These are phyloP conservation scores for Gortyna flavago DNA, from an alignment of 2,888 invertebrate species.

Conservation along the genomic window DNA sequence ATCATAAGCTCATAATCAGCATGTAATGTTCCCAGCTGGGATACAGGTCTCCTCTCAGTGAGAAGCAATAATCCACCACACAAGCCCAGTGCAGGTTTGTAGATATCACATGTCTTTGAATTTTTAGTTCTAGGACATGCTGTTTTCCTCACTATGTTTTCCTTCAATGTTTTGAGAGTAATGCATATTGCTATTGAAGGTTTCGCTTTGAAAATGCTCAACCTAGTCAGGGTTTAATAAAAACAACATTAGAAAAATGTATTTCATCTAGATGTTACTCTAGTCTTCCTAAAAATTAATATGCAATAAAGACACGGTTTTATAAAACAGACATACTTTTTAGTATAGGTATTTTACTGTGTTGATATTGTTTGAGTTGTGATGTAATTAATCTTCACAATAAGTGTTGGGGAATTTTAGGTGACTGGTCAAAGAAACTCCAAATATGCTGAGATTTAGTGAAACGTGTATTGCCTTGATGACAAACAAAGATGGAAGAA, in stretches of 20 bases:
- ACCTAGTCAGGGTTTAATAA: neutral
- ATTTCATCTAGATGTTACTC: neutral
- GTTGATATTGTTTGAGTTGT: neutral
- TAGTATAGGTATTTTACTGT: neutral
- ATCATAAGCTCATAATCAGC: neutral
- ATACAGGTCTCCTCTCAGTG: neutral
- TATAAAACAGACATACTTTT: neutral
- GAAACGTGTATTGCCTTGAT: no score
- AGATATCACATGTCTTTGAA: neutral
- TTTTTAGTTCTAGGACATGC: neutral
- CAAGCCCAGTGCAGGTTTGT: neutral
- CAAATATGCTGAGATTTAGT: no score
- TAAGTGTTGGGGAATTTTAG: no score
- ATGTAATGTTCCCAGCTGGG: neutral
- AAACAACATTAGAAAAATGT: neutral
- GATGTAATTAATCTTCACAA: neutral
- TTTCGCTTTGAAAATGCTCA: neutral
- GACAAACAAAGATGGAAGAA: no score
- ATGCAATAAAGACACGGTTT: neutral
- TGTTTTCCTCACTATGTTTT: neutral
- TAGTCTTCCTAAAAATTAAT: neutral
- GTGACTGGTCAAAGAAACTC: no score
- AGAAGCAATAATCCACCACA: neutral
- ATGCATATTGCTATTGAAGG: neutral
- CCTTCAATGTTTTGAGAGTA: neutral